Base-by-base conservation (phyloP, 2,888 invertebrate genomes). In the Galerucella calmariensis region DNA sequence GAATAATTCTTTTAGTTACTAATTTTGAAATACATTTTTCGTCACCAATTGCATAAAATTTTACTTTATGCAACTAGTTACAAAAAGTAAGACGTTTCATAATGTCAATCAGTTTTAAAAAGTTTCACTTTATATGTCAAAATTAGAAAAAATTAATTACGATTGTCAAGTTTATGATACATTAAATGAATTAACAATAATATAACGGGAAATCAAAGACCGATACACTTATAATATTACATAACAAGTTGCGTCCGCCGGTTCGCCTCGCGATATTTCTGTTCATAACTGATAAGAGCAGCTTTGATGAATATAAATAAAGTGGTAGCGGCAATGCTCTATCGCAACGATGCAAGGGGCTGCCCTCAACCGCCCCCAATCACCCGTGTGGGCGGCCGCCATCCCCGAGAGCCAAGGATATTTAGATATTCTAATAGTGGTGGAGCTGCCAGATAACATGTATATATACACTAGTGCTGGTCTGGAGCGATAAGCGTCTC, bases 391-490 rank as follows among this genome's bases (percentile, higher is more conserved):
- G 76, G 81, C 80, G 79, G 78, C 78, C 77, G 79, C 78, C 79
- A 78, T 79, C 83, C 79, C 81, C 80, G 81, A 82, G 82, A 84
- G 82, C 84, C 84, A 85, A 84, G 86, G 86, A 87, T 87, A 87
- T 87, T 87, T 87, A 87, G 87, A 87, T 87, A 87, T 87, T 87
- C 87, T 87, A 87, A 87, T 87, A 87, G 87, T 87, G 85, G 86
- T 86, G 87, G 86, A 85, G 85, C 81, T 81, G 79, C 80, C 86
- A 84, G 87, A 87, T 87, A 87, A 87, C 87, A 84, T 85, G 86
- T 85, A 85, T 35, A 35, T 85, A 84, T n/a, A n/a, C 56, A 56
- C 82, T 84, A 84, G 85, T 85, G 86, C 86, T 87, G 86, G 86
- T 82, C 86, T 82, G 86, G 84, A 79, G 84, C 84, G 86, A 86